Evolutionary conservation across 2,888 invertebrate genomes (phyloP).

Genomic region (Pemphredon lugubris): DNA sequence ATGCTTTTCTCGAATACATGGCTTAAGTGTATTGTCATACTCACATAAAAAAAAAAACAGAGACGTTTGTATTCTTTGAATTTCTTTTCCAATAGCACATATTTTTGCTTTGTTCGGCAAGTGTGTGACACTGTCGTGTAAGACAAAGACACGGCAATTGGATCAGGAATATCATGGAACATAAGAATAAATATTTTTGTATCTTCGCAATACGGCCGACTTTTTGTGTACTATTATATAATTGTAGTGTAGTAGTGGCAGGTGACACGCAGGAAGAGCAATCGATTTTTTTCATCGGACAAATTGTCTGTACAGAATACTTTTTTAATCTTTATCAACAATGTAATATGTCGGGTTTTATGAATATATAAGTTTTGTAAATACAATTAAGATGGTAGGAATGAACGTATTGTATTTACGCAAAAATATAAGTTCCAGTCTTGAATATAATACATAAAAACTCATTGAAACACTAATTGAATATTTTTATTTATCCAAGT

Average conservation of each 20-base stretch:
- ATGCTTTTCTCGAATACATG: slow-evolving; percentile 41
- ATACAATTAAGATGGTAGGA: too few species aligned
- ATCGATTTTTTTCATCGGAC: too few species aligned
- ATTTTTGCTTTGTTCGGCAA: slow-evolving; percentile 8
- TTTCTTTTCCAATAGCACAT: slow-evolving; percentile 45
- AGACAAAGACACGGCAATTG: slow-evolving; percentile 21
- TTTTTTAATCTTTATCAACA: not conserved
- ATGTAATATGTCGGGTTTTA: not conserved
- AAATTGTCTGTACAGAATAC: not conserved
- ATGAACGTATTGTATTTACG: too few species aligned
- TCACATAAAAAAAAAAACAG: slow-evolving; percentile 33
- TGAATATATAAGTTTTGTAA: too few species aligned
- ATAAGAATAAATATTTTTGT: slow-evolving; percentile 49
- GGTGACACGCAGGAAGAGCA: not conserved
- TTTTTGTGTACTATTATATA: not conserved
- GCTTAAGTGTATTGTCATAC: slow-evolving; percentile 35
- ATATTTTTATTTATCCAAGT: too few species aligned
- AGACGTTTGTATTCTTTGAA: slow-evolving; percentile 39
- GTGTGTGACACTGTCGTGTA: slow-evolving; percentile 4
- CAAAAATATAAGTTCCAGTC: too few species aligned
- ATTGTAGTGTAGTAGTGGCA: not conserved
- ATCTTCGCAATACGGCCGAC: slow-evolving; percentile 27
- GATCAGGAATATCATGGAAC: slow-evolving; percentile 34
- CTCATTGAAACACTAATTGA: too few species aligned
- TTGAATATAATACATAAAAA: too few species aligned